A percentile compares a stretch with the other conserved stretches of the same genome.
phyloP scores from a whole-genome alignment of 2,113 vertebrate genomes.

The Procavia capensis region DNA sequence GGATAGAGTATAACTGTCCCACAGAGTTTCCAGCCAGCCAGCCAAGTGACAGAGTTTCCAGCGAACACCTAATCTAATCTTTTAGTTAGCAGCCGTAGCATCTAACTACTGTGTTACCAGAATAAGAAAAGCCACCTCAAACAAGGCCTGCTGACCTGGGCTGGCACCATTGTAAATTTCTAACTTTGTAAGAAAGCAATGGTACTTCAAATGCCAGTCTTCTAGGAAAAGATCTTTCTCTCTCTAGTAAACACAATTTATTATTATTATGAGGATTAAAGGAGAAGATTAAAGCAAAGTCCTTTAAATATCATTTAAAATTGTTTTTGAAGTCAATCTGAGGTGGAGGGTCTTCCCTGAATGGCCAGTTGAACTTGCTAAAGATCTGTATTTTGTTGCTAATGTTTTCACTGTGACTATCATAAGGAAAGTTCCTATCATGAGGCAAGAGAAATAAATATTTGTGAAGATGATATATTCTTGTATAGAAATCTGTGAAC shows the following conservation, averaged over 20 bases:
- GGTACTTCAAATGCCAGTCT: neutral
- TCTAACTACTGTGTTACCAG: too few relatives aligned
- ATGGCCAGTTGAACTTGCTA: neutral
- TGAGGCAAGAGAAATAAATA: slow-evolving; percentile 26
- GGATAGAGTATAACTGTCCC: too few relatives aligned
- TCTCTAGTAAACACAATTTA: neutral
- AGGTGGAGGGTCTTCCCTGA: neutral
- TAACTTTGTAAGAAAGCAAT: neutral
- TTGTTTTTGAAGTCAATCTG: slow-evolving; percentile 18
- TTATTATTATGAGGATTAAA: neutral
- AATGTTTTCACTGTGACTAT: neutral
- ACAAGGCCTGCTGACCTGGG: neutral
- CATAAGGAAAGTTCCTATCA: neutral
- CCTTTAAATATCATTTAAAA: slow-evolving; percentile 11
- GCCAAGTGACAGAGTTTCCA: too few relatives aligned
- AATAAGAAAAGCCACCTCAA: neutral
- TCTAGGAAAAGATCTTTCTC: neutral
- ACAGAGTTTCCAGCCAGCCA: too few relatives aligned
- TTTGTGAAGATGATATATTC: slow-evolving; percentile 32
- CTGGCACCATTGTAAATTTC: neutral
- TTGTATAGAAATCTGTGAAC: slow-evolving; percentile 24
- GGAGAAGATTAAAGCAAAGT: neutral
- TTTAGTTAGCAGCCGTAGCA: too few relatives aligned
- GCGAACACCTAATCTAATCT: too few relatives aligned
- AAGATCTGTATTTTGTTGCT: neutral